Conservation (phyloP, 2,888 invertebrate species). For the Lasioglossum zephyrum region DNA sequence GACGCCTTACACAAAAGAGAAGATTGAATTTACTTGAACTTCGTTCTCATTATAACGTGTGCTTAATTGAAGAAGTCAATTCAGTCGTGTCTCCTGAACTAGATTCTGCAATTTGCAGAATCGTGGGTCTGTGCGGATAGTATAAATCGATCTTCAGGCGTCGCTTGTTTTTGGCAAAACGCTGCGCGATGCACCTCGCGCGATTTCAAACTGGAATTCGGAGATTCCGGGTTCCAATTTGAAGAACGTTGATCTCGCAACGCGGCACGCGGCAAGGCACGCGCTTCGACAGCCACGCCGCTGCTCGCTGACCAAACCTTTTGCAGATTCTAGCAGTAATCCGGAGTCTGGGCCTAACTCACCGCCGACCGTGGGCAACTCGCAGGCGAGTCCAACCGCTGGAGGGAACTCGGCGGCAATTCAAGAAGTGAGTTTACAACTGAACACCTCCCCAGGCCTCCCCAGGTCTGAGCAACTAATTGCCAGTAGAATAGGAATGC, state of each 20-base stretch:
- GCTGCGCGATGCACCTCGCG: not conserved
- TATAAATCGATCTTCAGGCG: not conserved
- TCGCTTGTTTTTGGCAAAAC: not conserved
- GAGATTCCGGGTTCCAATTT: not conserved
- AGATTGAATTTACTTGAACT: too few relatives aligned
- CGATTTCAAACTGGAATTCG: not conserved
- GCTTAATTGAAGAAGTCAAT: too few relatives aligned
- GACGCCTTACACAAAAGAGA: too few relatives aligned
- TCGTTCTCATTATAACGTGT: too few relatives aligned
- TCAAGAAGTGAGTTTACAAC: slow-evolving; percentile 86
- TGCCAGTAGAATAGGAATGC: not conserved
- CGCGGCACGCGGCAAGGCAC: slow-evolving; percentile 24
- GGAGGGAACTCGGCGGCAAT: slow-evolving; percentile 88
- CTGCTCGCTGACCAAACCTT: slow-evolving; percentile 50
- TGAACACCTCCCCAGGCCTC: too few relatives aligned
- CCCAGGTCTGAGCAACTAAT: not conserved
- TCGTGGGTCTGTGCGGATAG: not conserved
- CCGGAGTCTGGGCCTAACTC: slow-evolving; percentile 92
- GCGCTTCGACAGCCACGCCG: slow-evolving; percentile 3
- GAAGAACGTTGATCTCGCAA: not conserved
- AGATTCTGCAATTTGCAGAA: too few relatives aligned
- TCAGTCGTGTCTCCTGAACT: too few relatives aligned
- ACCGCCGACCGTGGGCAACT: slow-evolving; percentile 87
- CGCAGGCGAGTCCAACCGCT: slow-evolving; percentile 88
- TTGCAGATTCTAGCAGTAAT: slow-evolving; percentile 87